These are phyloP conservation scores for Chloroceryle aenea DNA, from an alignment of 2,113 vertebrate genomes.

Conservation along the genomic window DNA sequence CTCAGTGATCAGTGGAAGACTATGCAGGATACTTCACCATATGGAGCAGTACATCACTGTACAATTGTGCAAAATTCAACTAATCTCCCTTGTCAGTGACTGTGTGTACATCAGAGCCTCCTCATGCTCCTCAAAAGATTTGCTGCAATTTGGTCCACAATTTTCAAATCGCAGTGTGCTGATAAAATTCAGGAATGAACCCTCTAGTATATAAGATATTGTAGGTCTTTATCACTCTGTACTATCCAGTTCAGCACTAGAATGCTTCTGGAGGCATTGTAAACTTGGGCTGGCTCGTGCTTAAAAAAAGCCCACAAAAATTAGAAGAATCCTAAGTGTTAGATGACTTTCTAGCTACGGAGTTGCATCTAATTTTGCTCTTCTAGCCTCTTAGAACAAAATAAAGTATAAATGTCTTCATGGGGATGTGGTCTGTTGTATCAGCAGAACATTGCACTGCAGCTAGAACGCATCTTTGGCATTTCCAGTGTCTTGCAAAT, in stretches of 20 bases:
- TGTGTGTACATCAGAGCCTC: neutral
- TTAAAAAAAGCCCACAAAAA: neutral
- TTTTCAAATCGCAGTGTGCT: accelerated
- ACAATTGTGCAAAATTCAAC: neutral
- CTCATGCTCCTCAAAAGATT: neutral
- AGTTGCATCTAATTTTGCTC: neutral
- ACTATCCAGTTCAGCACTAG: neutral
- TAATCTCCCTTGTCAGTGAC: neutral
- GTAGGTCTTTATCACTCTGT: neutral
- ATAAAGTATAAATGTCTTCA: neutral
- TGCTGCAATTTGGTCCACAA: neutral
- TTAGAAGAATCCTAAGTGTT: neutral
- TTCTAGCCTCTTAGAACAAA: neutral
- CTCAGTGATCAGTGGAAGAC: neutral
- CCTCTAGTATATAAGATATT: neutral
- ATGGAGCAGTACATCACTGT: neutral
- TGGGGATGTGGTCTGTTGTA: neutral
- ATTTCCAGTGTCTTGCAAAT: neutral
- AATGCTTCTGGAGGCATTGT: neutral
- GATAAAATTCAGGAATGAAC: neutral
- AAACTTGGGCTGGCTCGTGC: neutral
- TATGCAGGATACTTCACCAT: neutral
- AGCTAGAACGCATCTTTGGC: no score
- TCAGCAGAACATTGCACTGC: neutral
- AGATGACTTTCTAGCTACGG: neutral